Percentiles rank a stretch among this genome's conserved stretches.
These are phyloP conservation scores for Sphaerolaimus hirsutus DNA, from an alignment of 2,888 invertebrate genomes.

Conservation along the genomic window DNA sequence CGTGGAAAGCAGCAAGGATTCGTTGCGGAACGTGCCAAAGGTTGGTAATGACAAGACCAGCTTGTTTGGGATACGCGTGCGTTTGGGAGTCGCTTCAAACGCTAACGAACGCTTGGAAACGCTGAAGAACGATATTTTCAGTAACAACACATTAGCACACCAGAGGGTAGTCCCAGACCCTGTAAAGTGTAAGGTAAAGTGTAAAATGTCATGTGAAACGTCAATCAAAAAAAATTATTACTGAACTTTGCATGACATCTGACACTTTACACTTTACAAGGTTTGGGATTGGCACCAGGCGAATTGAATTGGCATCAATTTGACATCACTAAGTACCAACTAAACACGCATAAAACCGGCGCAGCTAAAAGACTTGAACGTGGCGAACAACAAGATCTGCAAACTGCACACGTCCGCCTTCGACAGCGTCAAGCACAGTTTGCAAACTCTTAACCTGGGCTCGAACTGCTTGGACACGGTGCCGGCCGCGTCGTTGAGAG, in stretches of 20 bases:
- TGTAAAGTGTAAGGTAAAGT: too few relatives aligned
- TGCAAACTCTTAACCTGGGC: slow-evolving; percentile 23
- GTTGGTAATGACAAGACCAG: too few relatives aligned
- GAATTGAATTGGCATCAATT: neutral
- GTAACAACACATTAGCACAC: neutral
- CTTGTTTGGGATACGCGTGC: too few relatives aligned
- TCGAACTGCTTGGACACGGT: slow-evolving; percentile 14
- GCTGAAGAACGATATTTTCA: neutral
- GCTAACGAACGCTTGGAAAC: too few relatives aligned
- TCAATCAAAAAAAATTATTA: too few relatives aligned
- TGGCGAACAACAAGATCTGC: slow-evolving; percentile 20
- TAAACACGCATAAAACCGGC: slow-evolving; percentile 3
- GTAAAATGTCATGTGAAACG: too few relatives aligned
- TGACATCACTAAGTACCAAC: neutral
- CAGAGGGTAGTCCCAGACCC: too few relatives aligned
- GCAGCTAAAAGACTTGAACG: slow-evolving; percentile 20
- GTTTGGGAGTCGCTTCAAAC: too few relatives aligned
- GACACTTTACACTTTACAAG: too few relatives aligned
- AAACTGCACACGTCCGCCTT: slow-evolving; percentile 17
- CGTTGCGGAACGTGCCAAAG: slow-evolving; percentile 17
- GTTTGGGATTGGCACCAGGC: too few relatives aligned
- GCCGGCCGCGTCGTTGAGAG: slow-evolving; percentile 16
- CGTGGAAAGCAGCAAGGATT: slow-evolving; percentile 11
- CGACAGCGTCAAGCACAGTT: slow-evolving; percentile 16
- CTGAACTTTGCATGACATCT: too few relatives aligned